Evolutionary conservation across 2,113 vertebrate genomes (phyloP).

Genomic region (Prochilodus magdalenae): DNA sequence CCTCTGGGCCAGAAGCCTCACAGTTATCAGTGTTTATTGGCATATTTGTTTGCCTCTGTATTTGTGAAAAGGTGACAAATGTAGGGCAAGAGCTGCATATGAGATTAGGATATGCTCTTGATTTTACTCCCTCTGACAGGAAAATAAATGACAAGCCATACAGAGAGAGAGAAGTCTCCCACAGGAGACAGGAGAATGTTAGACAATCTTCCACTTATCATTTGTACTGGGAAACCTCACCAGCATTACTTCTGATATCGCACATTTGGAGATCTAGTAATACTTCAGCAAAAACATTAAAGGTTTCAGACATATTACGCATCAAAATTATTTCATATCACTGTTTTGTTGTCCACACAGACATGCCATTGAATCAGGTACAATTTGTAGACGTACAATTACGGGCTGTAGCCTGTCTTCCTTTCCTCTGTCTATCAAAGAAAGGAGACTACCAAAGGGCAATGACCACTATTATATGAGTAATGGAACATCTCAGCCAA

Average conservation of each 20-base stretch:
- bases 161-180: conserved; percentile 23
- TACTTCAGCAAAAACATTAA: too few relatives aligned
- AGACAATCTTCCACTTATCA: conserved; percentile 68
- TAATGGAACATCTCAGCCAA: too few relatives aligned
- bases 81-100: neutral
- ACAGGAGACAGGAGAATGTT: neutral
- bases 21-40: neutral
- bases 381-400: neutral
- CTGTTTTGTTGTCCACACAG: neutral
- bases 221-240: conserved; percentile 76
- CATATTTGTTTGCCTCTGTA: neutral
- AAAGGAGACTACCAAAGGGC: too few relatives aligned
- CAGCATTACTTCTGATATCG: neutral
- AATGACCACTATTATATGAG: too few relatives aligned
- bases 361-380: neutral
- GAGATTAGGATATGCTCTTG: conserved; percentile 49
- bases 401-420: too few relatives aligned
- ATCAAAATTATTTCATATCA: neutral
- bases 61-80: conserved; percentile 8
- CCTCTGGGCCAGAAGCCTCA: neutral
- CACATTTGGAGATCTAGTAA: neutral
- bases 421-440: too few relatives aligned
- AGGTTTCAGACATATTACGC: too few relatives aligned
- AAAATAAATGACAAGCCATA: conserved; percentile 55
- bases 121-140: conserved; percentile 62